Conservation (phyloP, 1,140 invertebrate species). For the Vanessa atalanta region DNA sequence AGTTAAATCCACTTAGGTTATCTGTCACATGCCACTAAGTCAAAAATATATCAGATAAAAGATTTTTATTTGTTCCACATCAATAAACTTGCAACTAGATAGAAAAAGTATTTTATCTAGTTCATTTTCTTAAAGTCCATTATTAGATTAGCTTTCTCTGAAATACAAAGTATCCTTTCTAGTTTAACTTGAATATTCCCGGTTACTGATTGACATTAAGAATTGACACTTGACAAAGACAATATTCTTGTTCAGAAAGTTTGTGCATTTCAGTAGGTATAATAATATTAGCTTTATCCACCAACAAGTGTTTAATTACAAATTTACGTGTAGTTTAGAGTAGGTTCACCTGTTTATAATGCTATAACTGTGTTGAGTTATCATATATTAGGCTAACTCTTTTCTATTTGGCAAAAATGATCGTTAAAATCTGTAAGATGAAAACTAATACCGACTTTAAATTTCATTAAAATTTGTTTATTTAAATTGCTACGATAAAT, state of each 20-base stretch:
- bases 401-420: too few species aligned
- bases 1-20: constrained; percentile 60
- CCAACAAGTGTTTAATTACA: too few species aligned
- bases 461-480: too few species aligned
- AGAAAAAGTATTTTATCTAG: not conserved
- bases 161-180: constrained; percentile 8
- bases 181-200: constrained; percentile 41
- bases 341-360: too few species aligned
- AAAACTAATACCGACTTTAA: too few species aligned
- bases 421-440: too few species aligned
- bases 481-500: too few species aligned
- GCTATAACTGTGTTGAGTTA: too few species aligned
- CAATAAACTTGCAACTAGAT: not conserved
- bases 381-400: too few species aligned
- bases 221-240: not conserved
- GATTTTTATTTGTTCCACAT: not conserved
- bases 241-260: not conserved
- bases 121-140: not conserved
- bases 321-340: not conserved
- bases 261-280: not conserved
- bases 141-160: not conserved
- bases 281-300: too few species aligned
- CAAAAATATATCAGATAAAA: constrained; percentile 7
- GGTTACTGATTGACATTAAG: constrained; percentile 20
- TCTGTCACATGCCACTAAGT: constrained; percentile 53